A percentile compares a stretch with the other conserved stretches of the same genome.
Conservation (phyloP, 2,797 vertebrate genomes). For the Anguilla anguilla region DNA sequence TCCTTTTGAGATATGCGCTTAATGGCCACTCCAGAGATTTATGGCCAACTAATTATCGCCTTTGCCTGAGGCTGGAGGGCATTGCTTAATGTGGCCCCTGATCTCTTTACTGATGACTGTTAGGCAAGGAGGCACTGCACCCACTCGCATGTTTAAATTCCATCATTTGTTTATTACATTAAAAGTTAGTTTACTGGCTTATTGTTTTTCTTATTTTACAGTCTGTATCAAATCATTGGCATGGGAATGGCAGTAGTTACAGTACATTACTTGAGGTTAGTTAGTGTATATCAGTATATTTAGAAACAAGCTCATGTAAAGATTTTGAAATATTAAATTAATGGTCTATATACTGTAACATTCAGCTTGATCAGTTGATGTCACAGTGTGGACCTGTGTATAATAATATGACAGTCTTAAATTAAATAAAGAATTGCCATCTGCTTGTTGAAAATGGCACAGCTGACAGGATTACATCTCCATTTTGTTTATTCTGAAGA, state of each 20-base stretch:
- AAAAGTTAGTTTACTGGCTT: background rate
- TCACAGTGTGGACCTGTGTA: background rate
- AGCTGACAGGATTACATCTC: background rate
- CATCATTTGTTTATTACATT: background rate
- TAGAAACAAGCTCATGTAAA: background rate
- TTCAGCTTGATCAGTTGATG: background rate
- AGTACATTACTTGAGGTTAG: background rate
- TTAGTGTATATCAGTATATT: background rate
- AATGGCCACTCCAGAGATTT: constrained; percentile 11
- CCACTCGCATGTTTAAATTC: background rate
- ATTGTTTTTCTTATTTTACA: background rate
- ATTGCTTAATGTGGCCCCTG: background rate
- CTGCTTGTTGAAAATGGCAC: background rate
- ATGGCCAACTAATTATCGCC: constrained; percentile 9
- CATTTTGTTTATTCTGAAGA: background rate
- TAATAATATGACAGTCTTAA: background rate
- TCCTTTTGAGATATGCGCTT: background rate
- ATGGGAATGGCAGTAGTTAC: background rate
- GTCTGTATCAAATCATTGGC: background rate
- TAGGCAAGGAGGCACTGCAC: background rate
- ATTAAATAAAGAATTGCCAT: no score
- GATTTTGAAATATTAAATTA: background rate
- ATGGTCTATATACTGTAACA: background rate
- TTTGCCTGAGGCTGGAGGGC: background rate
- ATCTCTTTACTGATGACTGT: constrained; percentile 1